Conservation (phyloP, 2,888 invertebrate genomes). For the Sinopyrophorus schimmeli region DNA sequence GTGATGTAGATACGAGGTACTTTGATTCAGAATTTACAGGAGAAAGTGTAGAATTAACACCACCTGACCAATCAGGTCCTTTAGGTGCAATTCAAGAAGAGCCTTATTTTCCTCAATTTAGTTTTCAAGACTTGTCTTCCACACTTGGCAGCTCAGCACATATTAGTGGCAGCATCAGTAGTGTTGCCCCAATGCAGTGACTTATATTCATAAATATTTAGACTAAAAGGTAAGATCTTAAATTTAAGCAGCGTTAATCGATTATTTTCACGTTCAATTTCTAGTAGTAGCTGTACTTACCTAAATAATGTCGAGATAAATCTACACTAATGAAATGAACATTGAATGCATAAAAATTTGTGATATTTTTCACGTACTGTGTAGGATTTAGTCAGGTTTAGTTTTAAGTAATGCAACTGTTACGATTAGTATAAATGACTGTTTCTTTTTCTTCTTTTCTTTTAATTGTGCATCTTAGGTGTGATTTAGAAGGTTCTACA, state of each 20-base stretch:
- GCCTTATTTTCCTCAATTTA: conserved; percentile 79
- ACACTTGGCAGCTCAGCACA: conserved; percentile 66
- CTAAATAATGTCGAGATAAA: conserved; percentile 15
- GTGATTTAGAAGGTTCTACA: no score
- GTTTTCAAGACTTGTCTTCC: conserved; percentile 73
- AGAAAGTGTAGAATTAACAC: conserved; percentile 94
- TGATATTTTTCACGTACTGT: conserved; percentile 37
- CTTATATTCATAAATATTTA: conserved; percentile 19
- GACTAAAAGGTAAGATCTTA: conserved; percentile 11
- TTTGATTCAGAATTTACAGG: conserved; percentile 99
- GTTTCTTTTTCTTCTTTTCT: conserved; percentile 18
- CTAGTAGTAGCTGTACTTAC: conserved; percentile 30
- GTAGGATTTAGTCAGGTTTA: conserved; percentile 24
- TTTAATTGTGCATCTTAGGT: no score
- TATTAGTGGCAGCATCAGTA: conserved; percentile 65
- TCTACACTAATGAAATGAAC: conserved; percentile 21
- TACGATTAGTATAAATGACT: conserved; percentile 28
- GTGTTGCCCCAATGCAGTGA: conserved; percentile 42
- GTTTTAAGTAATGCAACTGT: conserved; percentile 22
- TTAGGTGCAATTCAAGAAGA: conserved; percentile 72
- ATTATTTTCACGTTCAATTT: conserved; percentile 2
- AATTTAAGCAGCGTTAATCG: background rate
- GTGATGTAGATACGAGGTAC: conserved; percentile 96
- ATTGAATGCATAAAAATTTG: conserved; percentile 29
- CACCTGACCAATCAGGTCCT: conserved; percentile 73